phyloP scores from a whole-genome alignment of 2,888 invertebrate species.

The Dexiosoma caninum region DNA sequence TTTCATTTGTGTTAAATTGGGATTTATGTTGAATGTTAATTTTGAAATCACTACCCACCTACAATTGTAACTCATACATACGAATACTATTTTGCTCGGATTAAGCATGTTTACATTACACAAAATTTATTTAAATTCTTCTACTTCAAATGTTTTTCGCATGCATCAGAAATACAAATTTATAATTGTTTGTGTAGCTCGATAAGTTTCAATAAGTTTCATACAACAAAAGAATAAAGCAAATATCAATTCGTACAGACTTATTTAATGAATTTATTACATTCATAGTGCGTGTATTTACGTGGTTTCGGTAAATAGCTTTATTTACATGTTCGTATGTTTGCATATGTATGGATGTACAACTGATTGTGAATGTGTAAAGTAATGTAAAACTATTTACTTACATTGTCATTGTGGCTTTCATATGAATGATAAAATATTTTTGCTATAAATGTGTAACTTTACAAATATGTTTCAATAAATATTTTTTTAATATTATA shows the following conservation, averaged over 20 bases:
- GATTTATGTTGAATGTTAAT: constrained; percentile 56
- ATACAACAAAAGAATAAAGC: not conserved
- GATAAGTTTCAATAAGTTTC: not conserved
- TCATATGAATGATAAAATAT: constrained; percentile 14
- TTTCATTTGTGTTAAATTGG: constrained; percentile 61
- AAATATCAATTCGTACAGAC: constrained; percentile 13
- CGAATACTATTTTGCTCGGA: not conserved
- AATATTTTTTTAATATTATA: too few relatives aligned
- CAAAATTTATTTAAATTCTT: constrained; percentile 3
- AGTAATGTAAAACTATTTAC: constrained; percentile 13
- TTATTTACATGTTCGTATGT: not conserved
- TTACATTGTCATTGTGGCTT: constrained; percentile 48
- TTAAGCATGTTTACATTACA: constrained; percentile 9
- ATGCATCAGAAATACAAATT: not conserved
- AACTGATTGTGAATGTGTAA: not conserved
- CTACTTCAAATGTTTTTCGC: not conserved
- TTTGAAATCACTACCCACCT: not conserved
- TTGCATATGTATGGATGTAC: not conserved
- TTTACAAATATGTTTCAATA: too few relatives aligned
- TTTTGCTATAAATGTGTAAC: not conserved
- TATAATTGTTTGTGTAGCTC: not conserved
- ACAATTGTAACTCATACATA: not conserved
- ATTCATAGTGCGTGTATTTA: constrained; percentile 21
- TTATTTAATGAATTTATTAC: constrained; percentile 53
- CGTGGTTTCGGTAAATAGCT: constrained; percentile 29